These are phyloP conservation scores for Peromyscus nudipes DNA, from an alignment of 2,797 vertebrate genomes.

Conservation along the genomic window DNA sequence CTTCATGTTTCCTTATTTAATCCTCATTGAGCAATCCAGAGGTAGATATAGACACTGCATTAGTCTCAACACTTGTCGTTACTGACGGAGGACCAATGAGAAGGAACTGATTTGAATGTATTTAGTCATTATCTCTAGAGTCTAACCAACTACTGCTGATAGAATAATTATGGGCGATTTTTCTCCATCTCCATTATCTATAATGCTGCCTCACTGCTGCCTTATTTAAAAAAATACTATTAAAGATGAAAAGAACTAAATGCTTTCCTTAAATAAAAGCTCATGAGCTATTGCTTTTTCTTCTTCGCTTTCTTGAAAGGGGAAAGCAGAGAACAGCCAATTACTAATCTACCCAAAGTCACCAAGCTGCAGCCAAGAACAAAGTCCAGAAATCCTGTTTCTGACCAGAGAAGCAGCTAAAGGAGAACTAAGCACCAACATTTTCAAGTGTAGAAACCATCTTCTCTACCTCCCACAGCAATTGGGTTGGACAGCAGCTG, in stretches of 20 bases:
- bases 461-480: not conserved
- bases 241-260: slow-evolving; percentile 32
- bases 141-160: slow-evolving; percentile 2
- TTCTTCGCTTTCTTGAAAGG: not conserved
- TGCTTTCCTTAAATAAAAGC: slow-evolving; percentile 56
- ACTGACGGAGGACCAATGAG: slow-evolving; percentile 34
- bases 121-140: slow-evolving; percentile 48
- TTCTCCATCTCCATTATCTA: slow-evolving; percentile 54
- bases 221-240: slow-evolving; percentile 55
- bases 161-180: slow-evolving; percentile 49
- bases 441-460: not conserved
- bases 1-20: slow-evolving; percentile 26
- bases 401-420: not conserved
- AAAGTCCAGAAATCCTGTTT: slow-evolving; percentile 55
- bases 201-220: not conserved
- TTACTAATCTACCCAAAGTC: not conserved
- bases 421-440: not conserved
- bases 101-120: slow-evolving; percentile 63
- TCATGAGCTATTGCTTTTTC: not conserved
- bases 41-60: not conserved
- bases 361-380: not conserved
- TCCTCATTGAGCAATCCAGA: not conserved
- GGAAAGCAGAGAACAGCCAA: not conserved
- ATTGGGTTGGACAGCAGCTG: not conserved
- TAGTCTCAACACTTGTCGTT: slow-evolving; percentile 31